Conservation (phyloP, 2,113 vertebrate species). For the Arothron firmamentum region DNA sequence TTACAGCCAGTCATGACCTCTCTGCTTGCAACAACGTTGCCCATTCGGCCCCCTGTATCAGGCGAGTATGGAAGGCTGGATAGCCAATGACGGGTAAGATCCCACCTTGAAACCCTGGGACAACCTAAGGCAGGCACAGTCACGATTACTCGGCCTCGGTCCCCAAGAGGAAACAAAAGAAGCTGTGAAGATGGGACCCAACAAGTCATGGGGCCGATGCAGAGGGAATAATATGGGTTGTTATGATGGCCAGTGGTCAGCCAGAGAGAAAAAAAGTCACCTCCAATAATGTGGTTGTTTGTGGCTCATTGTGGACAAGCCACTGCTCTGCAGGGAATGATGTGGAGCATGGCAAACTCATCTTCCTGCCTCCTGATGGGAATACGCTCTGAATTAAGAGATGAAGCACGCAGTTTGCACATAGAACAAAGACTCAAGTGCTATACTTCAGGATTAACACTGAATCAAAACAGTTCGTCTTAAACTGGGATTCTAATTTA, state of each 20-base stretch:
- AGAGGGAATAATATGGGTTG: conserved; percentile 36
- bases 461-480: conserved; percentile 2
- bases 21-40: conserved; percentile 48
- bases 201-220: conserved; percentile 53
- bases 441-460: background rate
- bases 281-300: conserved; percentile 36
- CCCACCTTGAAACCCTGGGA: conserved; percentile 78
- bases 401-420: conserved; percentile 20
- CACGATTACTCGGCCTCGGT: conserved; percentile 77
- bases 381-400: conserved; percentile 36
- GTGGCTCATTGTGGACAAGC: conserved; percentile 26
- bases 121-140: conserved; percentile 95
- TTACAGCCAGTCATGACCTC: conserved; percentile 40
- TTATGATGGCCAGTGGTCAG: conserved; percentile 28
- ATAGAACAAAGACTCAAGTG: conserved; percentile 3
- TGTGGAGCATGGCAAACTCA: conserved; percentile 42
- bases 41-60: conserved; percentile 51
- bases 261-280: conserved; percentile 27
- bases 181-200: conserved; percentile 48
- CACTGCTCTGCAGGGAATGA: conserved; percentile 35
- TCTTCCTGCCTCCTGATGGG: conserved; percentile 18
- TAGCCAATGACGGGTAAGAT: conserved; percentile 95
- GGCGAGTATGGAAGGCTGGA: conserved; percentile 85
- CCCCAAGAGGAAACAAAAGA: conserved; percentile 47
- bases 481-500: conserved; percentile 8